Base-by-base conservation (phyloP, 2,797 vertebrate genomes). In the Oceanodroma leucorhoa region DNA sequence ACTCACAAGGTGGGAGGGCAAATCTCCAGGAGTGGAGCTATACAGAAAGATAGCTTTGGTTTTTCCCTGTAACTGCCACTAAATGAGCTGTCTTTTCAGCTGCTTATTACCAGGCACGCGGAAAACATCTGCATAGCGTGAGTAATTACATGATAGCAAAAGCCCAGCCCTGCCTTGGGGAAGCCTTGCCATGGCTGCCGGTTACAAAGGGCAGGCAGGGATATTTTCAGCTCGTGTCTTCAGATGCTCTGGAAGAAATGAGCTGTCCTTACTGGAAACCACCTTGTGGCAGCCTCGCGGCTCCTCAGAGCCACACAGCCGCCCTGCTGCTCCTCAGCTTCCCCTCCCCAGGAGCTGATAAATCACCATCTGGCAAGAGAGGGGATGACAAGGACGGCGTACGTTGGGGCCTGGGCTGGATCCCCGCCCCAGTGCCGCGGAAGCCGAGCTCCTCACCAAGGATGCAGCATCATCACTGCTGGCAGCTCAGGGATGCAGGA, bases 201-300 rank as follows among this genome's bases (percentile, higher is more conserved):
- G 50, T 75, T 55, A 82, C 82, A 62, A 85, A 45, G 60, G 38
- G 41, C 0, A 0, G 72, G 69, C 24, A 10, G 65, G 43, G 77
- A 36, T 24, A 43, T 91, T 94, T 80, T 65, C 73, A 81, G 61
- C 11, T 57, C 6, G 0, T 71, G 54, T 76, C 45, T 88, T 64
- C 66, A 76, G 29, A 88, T 51, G 54, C 16, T 65, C 38, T 72
- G 83, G 65, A 67, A 90, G 54, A 72, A 91, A 90, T 90, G 41
- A 88, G 70, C 55, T 94, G 50, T 81, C 83, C 69, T 80, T 73
- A 51, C 54, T 69, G 73, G 73, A 91, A 94, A 79, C 46, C 27
- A 83, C 58, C 54, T 86, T 75, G 41, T 69, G 61, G 21, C 65
- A 58, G 32, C 24, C 24, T 67, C 9, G 0, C 0, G 0, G 22